Conservation (phyloP, 2,888 invertebrate species). For the Yponomeuta cagnagella region DNA sequence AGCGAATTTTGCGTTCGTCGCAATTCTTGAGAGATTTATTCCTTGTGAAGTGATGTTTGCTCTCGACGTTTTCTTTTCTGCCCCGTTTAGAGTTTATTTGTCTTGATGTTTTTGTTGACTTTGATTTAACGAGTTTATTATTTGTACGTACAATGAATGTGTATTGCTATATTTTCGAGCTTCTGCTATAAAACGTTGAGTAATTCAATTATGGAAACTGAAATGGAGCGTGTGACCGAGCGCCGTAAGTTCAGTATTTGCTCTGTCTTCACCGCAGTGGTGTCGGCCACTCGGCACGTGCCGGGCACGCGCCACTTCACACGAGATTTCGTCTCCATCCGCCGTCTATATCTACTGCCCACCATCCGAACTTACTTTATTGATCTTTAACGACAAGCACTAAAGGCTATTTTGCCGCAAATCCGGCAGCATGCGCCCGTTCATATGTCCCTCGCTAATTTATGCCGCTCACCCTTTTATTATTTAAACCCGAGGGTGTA, state of each 20-base stretch:
- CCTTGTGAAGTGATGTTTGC: slow-evolving; percentile 49
- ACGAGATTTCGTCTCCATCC: slow-evolving; percentile 28
- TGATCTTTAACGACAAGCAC: not conserved
- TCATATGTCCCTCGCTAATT: slow-evolving; percentile 15
- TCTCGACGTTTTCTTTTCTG: slow-evolving; percentile 30
- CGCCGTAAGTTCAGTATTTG: slow-evolving; percentile 33
- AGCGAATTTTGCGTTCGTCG: slow-evolving; percentile 57
- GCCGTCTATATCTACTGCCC: not conserved
- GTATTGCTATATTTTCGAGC: not conserved
- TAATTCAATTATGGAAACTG: slow-evolving; percentile 8
- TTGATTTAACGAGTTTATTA: slow-evolving; percentile 13
- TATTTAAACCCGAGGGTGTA: slow-evolving; percentile 38
- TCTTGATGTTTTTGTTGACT: slow-evolving; percentile 11
- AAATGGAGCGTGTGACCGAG: slow-evolving; percentile 19
- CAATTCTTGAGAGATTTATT: slow-evolving; percentile 52
- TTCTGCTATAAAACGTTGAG: slow-evolving; percentile 9
- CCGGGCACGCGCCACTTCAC: slow-evolving; percentile 37
- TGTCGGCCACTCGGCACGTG: slow-evolving; percentile 36
- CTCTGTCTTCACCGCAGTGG: slow-evolving; percentile 38
- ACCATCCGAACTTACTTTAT: not conserved
- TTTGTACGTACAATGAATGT: slow-evolving; percentile 4
- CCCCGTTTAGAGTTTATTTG: slow-evolving; percentile 10
- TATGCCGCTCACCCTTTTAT: slow-evolving; percentile 30
- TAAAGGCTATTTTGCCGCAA: not conserved
- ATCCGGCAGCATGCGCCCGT: not conserved